Conservation (phyloP, 2,113 vertebrate genomes). For the Ia io region DNA sequence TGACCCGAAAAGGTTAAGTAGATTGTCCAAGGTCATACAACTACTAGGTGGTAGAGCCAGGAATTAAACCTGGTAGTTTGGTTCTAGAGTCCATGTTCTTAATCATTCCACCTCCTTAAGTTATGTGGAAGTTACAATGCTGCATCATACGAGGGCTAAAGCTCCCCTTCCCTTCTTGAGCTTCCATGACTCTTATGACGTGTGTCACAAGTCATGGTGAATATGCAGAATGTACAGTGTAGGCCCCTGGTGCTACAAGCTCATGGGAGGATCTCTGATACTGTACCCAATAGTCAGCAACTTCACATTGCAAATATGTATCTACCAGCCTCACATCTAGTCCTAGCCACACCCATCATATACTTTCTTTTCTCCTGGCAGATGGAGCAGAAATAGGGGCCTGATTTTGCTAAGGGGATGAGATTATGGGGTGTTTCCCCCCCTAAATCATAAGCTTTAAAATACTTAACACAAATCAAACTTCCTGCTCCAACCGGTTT, state of each 20-base stretch:
- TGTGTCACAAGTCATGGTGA: not conserved
- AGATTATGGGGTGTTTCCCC: not conserved
- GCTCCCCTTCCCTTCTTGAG: not conserved
- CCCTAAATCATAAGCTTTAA: constrained; percentile 3
- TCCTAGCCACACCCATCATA: not conserved
- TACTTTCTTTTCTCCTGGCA: constrained; percentile 1
- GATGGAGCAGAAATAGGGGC: not conserved
- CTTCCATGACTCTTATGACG: not conserved
- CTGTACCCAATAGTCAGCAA: not conserved
- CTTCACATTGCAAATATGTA: not conserved
- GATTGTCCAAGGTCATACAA: not conserved
- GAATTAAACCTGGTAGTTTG: not conserved
- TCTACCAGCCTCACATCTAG: not conserved
- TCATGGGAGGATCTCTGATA: not conserved
- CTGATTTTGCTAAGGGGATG: not conserved
- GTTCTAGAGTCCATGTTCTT: not conserved
- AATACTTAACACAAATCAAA: constrained; percentile 8
- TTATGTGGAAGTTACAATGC: not conserved
- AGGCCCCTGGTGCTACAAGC: not conserved
- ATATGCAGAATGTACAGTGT: not conserved
- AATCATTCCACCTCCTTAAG: not conserved
- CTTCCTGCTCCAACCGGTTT: too few species aligned
- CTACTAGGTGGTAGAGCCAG: not conserved
- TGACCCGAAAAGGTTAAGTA: not conserved
- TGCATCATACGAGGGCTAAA: not conserved